phyloP scores from a whole-genome alignment of 2,888 invertebrate genomes.

The Erpobdella octoculata region DNA sequence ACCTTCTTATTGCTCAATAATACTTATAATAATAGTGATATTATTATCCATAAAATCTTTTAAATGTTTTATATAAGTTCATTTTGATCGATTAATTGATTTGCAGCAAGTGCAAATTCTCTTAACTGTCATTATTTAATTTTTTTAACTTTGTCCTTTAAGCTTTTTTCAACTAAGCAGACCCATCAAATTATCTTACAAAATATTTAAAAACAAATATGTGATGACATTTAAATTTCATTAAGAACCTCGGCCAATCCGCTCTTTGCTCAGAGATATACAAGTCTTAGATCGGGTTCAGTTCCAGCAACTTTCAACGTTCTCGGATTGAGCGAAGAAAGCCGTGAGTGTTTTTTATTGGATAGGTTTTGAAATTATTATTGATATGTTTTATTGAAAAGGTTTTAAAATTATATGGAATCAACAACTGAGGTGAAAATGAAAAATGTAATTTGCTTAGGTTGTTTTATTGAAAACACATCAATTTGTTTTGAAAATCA shows the following conservation, averaged over 20 bases:
- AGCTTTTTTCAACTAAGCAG: neutral
- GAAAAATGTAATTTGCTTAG: too few relatives aligned
- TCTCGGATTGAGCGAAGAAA: conserved; percentile 30
- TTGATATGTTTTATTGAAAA: too few relatives aligned
- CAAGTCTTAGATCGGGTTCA: conserved; percentile 26
- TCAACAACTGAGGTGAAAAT: too few relatives aligned
- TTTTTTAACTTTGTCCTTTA: neutral
- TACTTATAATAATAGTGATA: too few relatives aligned
- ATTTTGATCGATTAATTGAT: too few relatives aligned
- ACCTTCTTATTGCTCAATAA: too few relatives aligned
- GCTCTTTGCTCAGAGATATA: conserved; percentile 41
- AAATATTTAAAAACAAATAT: neutral
- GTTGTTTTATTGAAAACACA: too few relatives aligned
- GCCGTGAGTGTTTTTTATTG: conserved; percentile 23
- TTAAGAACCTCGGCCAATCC: conserved; percentile 44
- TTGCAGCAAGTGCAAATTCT: neutral
- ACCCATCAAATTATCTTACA: neutral
- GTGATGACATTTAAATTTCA: neutral
- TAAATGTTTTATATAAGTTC: too few relatives aligned
- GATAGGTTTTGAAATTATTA: neutral
- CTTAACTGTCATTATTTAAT: neutral
- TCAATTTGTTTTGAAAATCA: too few relatives aligned
- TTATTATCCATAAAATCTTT: too few relatives aligned
- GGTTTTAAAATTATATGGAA: too few relatives aligned
- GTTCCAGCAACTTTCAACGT: conserved; percentile 32